Evolutionary conservation across 2,888 invertebrate species (phyloP).

Genomic region (Pristionchus exspectatus): DNA sequence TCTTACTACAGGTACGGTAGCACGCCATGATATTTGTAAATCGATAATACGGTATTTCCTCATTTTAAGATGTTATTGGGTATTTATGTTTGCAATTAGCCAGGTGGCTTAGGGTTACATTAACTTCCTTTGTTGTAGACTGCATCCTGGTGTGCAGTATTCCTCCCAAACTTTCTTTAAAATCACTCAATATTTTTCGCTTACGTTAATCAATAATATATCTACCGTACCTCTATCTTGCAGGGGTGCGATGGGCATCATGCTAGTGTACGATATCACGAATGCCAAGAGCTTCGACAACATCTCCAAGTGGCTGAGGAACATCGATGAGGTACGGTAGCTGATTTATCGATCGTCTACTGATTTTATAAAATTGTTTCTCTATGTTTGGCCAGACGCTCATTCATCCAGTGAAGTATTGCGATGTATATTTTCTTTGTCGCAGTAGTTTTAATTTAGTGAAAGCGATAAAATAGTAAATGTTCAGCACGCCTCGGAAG

Average conservation of each 20-base stretch:
- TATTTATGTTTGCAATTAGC: too few species aligned
- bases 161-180: not conserved
- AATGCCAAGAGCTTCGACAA: conserved; percentile 99
- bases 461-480: not conserved
- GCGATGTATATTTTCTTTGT: not conserved
- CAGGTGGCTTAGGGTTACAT: not conserved
- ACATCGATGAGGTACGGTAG: conserved; percentile 89
- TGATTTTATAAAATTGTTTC: too few species aligned
- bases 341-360: conserved; percentile 46
- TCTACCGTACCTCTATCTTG: not conserved
- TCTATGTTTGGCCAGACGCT: not conserved
- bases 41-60: conserved; percentile 36
- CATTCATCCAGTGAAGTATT: not conserved
- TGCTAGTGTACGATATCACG: conserved; percentile 90
- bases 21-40: conserved; percentile 85
- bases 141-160: not conserved
- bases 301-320: conserved; percentile 98
- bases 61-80: too few species aligned
- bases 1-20: conserved; percentile 95
- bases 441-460: too few species aligned
- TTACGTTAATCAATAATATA: not conserved
- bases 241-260: conserved; percentile 84
- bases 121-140: not conserved
- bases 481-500: conserved; percentile 89
- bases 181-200: not conserved